phyloP scores from a whole-genome alignment of 2,113 vertebrate species.

The Erythrolamprus reginae region DNA sequence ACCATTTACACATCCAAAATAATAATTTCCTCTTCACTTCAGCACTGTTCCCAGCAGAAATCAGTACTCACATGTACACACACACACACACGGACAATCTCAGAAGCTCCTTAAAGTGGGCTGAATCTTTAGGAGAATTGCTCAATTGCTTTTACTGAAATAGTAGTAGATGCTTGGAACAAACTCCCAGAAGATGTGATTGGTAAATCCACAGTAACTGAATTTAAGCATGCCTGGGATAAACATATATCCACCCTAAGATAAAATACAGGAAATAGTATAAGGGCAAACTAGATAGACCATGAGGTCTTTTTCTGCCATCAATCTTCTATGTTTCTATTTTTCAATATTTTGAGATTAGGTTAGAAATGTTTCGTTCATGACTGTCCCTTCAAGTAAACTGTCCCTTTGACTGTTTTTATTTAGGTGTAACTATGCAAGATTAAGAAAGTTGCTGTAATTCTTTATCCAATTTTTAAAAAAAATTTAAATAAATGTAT shows the following conservation, averaged over 20 bases:
- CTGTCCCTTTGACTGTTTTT: neutral
- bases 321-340: too few relatives aligned
- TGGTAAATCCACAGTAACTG: too few relatives aligned
- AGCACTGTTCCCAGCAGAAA: neutral
- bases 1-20: neutral
- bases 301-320: too few relatives aligned
- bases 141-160: too few relatives aligned
- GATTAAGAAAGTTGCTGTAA: neutral
- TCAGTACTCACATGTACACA: fast-evolving
- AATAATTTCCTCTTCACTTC: neutral
- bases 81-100: neutral
- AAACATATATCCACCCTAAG: too few relatives aligned
- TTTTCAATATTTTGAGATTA: neutral
- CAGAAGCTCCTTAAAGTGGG: neutral
- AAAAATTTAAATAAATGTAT: neutral
- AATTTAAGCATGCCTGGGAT: too few relatives aligned
- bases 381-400: neutral
- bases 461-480: too few relatives aligned
- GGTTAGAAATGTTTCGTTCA: neutral
- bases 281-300: too few relatives aligned
- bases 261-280: too few relatives aligned
- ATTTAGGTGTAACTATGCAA: neutral
- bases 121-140: neutral
- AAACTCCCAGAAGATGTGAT: too few relatives aligned
- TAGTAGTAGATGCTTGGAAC: too few relatives aligned